phyloP scores from a whole-genome alignment of 2,797 vertebrate genomes.

The Lithobates pipiens region DNA sequence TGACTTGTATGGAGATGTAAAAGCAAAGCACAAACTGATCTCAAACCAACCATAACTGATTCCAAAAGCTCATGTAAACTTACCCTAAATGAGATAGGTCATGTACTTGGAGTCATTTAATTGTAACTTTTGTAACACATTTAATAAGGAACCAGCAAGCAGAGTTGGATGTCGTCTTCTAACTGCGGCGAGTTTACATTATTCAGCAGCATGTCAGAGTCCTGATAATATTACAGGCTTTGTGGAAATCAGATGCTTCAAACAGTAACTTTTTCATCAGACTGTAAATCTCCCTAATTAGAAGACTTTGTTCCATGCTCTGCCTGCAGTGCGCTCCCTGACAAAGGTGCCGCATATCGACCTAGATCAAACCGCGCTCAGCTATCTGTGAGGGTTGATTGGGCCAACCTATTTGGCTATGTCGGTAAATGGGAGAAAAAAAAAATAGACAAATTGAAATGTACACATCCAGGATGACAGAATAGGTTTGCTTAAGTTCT shows the following conservation, averaged over 20 bases:
- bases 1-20: not conserved
- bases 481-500: slow-evolving; percentile 19
- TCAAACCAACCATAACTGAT: not conserved
- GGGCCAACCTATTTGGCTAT: slow-evolving; percentile 45
- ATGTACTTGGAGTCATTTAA: not conserved
- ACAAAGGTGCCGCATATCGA: slow-evolving; percentile 48
- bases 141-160: not conserved
- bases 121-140: slow-evolving; percentile 3
- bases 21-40: not conserved
- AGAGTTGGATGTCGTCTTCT: slow-evolving; percentile 5
- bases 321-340: slow-evolving; percentile 19
- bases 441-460: slow-evolving; percentile 34
- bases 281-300: slow-evolving; percentile 60
- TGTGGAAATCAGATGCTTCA: slow-evolving; percentile 49
- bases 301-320: slow-evolving; percentile 48
- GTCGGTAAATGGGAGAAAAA: slow-evolving; percentile 18
- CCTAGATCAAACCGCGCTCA: slow-evolving; percentile 54
- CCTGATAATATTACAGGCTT: slow-evolving; percentile 42
- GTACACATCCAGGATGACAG: slow-evolving; percentile 11
- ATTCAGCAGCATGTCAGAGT: slow-evolving; percentile 44
- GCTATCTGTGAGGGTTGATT: slow-evolving; percentile 18
- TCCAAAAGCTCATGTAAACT: not conserved
- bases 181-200: slow-evolving; percentile 39
- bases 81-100: not conserved
- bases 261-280: slow-evolving; percentile 51